Percentiles rank a stretch among this genome's conserved stretches.
Evolutionary conservation across 2,888 invertebrate species (phyloP).

Genomic region (Nemotelus pantherinus): DNA sequence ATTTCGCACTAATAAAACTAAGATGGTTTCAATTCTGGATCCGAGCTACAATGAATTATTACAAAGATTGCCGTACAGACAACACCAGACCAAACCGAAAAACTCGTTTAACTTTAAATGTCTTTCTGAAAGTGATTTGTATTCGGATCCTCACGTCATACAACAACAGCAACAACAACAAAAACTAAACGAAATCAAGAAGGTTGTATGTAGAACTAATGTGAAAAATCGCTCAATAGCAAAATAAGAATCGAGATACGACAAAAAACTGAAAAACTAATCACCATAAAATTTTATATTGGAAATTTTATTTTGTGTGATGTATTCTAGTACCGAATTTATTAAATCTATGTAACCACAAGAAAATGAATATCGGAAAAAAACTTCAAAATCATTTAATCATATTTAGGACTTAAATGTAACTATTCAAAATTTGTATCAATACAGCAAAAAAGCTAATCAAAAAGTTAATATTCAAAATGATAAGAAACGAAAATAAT

Average conservation of each 20-base stretch:
- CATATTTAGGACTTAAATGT: neutral
- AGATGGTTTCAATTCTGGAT: neutral
- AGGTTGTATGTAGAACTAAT: neutral
- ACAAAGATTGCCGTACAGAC: constrained; percentile 21
- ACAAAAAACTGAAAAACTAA: neutral
- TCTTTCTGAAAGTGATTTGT: neutral
- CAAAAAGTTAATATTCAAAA: neutral
- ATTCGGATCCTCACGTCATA: constrained; percentile 1
- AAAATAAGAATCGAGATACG: neutral
- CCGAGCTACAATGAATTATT: neutral
- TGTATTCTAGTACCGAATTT: constrained; percentile 40
- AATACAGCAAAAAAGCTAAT: neutral
- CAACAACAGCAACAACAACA: neutral
- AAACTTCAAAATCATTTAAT: constrained; percentile 19
- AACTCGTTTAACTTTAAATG: neutral
- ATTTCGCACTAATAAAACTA: too few species aligned
- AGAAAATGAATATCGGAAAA: constrained; percentile 8
- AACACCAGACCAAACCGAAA: constrained; percentile 6
- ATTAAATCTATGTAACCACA: neutral
- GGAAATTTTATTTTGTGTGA: constrained; percentile 41
- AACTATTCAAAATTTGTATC: neutral
- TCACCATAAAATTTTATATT: constrained; percentile 33
- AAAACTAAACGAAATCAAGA: neutral
- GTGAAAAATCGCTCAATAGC: neutral
- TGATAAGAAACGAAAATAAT: neutral